phyloP scores from a whole-genome alignment of 2,888 invertebrate genomes.

The Orchesellides sinensis region DNA sequence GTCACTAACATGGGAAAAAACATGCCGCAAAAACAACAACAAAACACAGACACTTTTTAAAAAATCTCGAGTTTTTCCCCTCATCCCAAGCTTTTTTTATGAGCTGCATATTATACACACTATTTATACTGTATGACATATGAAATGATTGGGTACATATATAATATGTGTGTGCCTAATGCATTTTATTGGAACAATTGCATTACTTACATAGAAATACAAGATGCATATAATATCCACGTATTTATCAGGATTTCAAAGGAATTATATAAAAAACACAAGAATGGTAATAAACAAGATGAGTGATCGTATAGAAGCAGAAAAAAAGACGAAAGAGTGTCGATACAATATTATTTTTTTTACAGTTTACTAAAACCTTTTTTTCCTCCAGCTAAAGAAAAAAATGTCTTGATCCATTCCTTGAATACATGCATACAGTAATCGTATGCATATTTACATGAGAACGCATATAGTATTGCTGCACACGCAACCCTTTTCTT shows the following conservation, averaged over 20 bases:
- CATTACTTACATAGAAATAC: neutral
- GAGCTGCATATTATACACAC: slow-evolving; percentile 55
- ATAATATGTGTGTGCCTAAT: too few species aligned
- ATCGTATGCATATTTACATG: neutral
- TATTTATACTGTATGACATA: too few species aligned
- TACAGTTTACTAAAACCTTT: neutral
- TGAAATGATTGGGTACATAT: too few species aligned
- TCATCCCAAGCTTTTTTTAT: slow-evolving; percentile 51
- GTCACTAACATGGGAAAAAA: slow-evolving; percentile 9
- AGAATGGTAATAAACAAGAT: neutral
- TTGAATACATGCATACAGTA: neutral
- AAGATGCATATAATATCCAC: neutral
- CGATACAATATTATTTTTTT: too few species aligned
- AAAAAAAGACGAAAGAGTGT: neutral
- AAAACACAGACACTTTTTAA: too few species aligned
- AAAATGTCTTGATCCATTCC: too few species aligned
- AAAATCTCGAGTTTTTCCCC: slow-evolving; percentile 19
- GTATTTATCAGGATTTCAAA: neutral
- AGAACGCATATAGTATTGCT: neutral
- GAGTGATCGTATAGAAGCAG: too few species aligned
- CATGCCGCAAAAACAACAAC: slow-evolving; percentile 57
- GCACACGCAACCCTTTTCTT: neutral
- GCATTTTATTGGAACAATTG: slow-evolving; percentile 56
- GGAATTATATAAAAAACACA: neutral
- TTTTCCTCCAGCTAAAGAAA: neutral